phyloP scores from a whole-genome alignment of 2,888 invertebrate species.

The Synanthedon formicaeformis region DNA sequence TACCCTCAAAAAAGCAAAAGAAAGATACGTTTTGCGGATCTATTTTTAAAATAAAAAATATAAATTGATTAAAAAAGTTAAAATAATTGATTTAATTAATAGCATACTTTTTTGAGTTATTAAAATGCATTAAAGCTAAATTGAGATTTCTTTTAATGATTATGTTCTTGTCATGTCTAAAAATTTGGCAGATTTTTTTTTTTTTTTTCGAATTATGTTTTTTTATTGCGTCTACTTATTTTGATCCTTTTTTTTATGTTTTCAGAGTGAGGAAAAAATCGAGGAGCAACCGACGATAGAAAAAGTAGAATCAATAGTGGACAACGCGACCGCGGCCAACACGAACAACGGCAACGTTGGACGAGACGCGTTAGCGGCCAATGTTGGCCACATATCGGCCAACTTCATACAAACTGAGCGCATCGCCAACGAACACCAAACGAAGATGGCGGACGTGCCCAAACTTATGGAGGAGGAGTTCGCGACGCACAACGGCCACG shows the following conservation, averaged over 20 bases:
- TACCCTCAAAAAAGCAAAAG: too few relatives aligned
- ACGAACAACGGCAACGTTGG: slow-evolving; percentile 34
- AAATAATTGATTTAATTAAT: too few relatives aligned
- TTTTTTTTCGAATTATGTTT: not conserved
- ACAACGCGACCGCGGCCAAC: slow-evolving; percentile 26
- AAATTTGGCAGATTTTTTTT: too few relatives aligned
- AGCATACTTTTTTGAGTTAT: too few relatives aligned
- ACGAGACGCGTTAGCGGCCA: slow-evolving; percentile 7
- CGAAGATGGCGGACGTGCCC: slow-evolving; percentile 17
- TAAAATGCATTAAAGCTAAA: too few relatives aligned
- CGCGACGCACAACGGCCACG: slow-evolving; percentile 60
- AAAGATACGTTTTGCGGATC: too few relatives aligned
- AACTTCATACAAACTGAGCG: slow-evolving; percentile 53
- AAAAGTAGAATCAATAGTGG: slow-evolving; percentile 23
- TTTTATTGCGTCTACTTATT: not conserved
- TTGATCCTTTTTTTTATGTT: not conserved
- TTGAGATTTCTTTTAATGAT: too few relatives aligned
- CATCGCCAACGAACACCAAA: slow-evolving; percentile 26
- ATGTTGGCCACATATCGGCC: slow-evolving; percentile 43
- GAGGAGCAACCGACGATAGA: slow-evolving; percentile 26
- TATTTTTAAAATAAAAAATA: too few relatives aligned
- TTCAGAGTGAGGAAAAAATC: slow-evolving; percentile 45
- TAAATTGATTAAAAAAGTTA: too few relatives aligned
- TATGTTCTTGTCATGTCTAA: too few relatives aligned
- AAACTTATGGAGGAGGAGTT: slow-evolving; percentile 43